These are phyloP conservation scores for Ditylenchus weischeri DNA, from an alignment of 2,888 invertebrate genomes.

Conservation along the genomic window DNA sequence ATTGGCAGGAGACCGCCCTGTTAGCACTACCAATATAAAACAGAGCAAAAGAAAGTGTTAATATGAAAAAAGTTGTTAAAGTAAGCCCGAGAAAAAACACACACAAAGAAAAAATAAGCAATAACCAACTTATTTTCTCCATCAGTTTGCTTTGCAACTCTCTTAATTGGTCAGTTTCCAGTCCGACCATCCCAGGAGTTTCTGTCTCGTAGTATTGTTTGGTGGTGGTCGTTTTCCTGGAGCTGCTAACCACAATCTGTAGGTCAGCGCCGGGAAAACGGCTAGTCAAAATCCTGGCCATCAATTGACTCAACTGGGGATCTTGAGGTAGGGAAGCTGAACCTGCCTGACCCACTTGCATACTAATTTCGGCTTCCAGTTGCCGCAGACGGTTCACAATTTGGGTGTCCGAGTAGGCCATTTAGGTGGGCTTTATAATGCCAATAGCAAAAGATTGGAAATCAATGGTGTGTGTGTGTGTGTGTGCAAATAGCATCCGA, in stretches of 20 bases:
- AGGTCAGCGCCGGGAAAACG: slow-evolving; percentile 51
- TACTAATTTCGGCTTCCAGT: slow-evolving; percentile 49
- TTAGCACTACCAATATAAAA: no score
- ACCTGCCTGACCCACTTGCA: slow-evolving; percentile 24
- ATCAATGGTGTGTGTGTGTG: slow-evolving; percentile 10
- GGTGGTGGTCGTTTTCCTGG: slow-evolving; percentile 55
- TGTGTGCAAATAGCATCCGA: not conserved
- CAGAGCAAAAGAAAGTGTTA: no score
- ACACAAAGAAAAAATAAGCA: not conserved
- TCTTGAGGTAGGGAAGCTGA: slow-evolving; percentile 50
- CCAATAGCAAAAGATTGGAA: not conserved
- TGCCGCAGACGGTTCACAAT: slow-evolving; percentile 51
- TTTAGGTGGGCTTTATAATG: slow-evolving; percentile 19
- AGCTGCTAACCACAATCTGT: slow-evolving; percentile 55
- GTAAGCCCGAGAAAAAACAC: not conserved
- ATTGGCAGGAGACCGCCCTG: no score
- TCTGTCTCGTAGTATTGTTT: slow-evolving; percentile 58
- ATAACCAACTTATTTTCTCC: slow-evolving; percentile 46
- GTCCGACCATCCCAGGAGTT: slow-evolving; percentile 54
- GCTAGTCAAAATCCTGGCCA: slow-evolving; percentile 48
- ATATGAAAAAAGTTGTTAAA: no score
- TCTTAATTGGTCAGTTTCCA: slow-evolving; percentile 48
- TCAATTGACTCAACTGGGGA: slow-evolving; percentile 48
- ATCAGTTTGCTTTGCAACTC: slow-evolving; percentile 54
- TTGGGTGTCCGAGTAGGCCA: no score